Evolutionary conservation across 2,888 invertebrate genomes (phyloP), one percentile per base, ranked within the genome.

Genomic region (Papilio elwesi): DNA sequence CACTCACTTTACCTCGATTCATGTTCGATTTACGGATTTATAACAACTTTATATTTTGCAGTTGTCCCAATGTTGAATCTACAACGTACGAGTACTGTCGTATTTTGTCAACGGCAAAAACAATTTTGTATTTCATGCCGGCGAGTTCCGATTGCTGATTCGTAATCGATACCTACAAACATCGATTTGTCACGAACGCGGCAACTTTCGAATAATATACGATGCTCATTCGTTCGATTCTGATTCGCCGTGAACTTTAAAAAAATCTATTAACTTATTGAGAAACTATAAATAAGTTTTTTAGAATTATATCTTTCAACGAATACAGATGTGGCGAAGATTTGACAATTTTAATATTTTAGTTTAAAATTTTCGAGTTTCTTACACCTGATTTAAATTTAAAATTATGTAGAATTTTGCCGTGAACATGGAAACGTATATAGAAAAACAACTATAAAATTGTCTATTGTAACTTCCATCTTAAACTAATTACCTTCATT

Each of bases 1-100:
- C 82, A 82, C 79, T 80, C 80, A 80, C 59, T 65, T 84, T 85
- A 87, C 87, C 87, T 87, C 88, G 85, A 87, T 82, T 80, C 79
- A 64, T 80, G 79, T 77, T 79, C 82, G 83, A 86, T 85, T 80
- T 76, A 83, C 84, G 83, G 84, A 53, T 69, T 83, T 76, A 79
- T 73, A 15, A 70, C 81, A 80, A 83, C 81, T 80, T 81, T 83
- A 84, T 80, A 81, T 78, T 70, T 66, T 55, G 66, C 73, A 55
- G 38, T 13, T 26, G 26, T 65, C 43, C 49, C 49, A 57, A 26
- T 13, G 5, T 12, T n/a, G n/a, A n/a, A 59, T 12, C 5, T 47
- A 15, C 16, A 7, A 48, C 48, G n/a, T 49, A 62, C 15, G 16
- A 48, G 55, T 57, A 16, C 26, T 65, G 47, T 71, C n/a, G 36